A percentile compares a stretch with the other conserved stretches of the same genome.
Evolutionary conservation across 2,888 invertebrate genomes (phyloP).

Genomic region (Coronaproctus castanopsis): DNA sequence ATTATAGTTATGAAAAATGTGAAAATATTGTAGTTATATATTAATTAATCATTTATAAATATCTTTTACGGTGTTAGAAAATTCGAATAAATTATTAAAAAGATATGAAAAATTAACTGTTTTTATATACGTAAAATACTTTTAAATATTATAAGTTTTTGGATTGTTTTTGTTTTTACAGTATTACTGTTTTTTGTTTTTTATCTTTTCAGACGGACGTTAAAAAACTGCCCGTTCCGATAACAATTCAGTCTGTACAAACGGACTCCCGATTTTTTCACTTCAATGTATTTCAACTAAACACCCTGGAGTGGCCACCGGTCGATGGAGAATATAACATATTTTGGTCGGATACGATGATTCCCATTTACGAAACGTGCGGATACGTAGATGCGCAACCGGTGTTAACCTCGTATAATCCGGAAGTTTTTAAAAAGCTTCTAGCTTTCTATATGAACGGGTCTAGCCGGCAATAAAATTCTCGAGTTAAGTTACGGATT

Average conservation of each 20-base stretch:
- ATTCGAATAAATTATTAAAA: not conserved
- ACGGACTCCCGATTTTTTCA: slow-evolving; percentile 56
- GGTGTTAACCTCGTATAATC: slow-evolving; percentile 50
- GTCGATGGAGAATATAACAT: slow-evolving; percentile 41
- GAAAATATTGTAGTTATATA: not conserved
- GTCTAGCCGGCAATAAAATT: too few species aligned
- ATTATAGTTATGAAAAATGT: not conserved
- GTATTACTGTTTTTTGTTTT: slow-evolving; percentile 13
- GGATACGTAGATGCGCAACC: slow-evolving; percentile 43
- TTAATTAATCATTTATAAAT: too few species aligned
- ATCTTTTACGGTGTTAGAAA: too few species aligned
- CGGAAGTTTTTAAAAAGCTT: slow-evolving; percentile 52
- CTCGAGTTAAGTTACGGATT: too few species aligned
- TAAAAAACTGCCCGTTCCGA: slow-evolving; percentile 47
- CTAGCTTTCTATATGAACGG: slow-evolving; percentile 46
- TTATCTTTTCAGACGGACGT: slow-evolving; percentile 32
- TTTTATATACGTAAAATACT: not conserved
- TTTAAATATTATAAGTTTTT: not conserved
- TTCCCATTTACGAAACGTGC: slow-evolving; percentile 44
- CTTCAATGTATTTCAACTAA: slow-evolving; percentile 66
- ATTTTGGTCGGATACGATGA: slow-evolving; percentile 46
- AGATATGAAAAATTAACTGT: not conserved
- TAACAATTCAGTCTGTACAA: slow-evolving; percentile 63
- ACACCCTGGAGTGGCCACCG: slow-evolving; percentile 39
- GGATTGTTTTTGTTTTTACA: not conserved